Base-by-base conservation (phyloP, 2,113 vertebrate species). In the Turnix velox region DNA sequence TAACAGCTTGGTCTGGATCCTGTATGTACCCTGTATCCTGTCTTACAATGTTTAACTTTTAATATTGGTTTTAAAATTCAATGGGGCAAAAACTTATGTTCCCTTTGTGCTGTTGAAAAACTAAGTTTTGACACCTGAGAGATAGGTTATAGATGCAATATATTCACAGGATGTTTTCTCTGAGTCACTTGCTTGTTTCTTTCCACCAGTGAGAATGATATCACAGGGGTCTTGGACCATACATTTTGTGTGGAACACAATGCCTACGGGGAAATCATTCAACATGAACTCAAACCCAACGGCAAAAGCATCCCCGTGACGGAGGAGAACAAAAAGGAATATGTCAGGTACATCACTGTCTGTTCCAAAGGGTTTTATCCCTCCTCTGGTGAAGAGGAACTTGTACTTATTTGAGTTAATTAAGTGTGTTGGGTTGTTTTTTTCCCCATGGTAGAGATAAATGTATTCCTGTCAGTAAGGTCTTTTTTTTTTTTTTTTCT, bases 221-320 rank as follows among this genome's bases (percentile, higher is more conserved):
- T 99, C 97, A 99, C 99, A 10, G 99, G 99, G 81, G 99, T 99
- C 93, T 98, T 99, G 97, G 99, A 99, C 97, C 99, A 99, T 95
- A 99, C 99, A 2, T 99, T 99, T 95, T 99, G 99, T 54, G 99
- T 99, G 6, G 99, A 99, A 54, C 99, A 99, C 98, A 99, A 99
- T 2, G 99, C 99, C 4, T 99, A 99, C 1, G 99, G 99, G 37
- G 99, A 99, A 97, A 99, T 99, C 93, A 99, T 99, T 96, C 99
- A 99, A 88, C 99, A 99, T 18, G 99, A 99, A 90, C 98, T 99
- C 83, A 99, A 99, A 95, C 99, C 99, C 89, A 99, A 99, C 20
- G 99, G 99, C n/a, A 99, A 99, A 96, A 99, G 98, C 97, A 98
- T 99, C 93, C 97, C 98, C 0, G 99, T 99, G 85, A 99, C 98